A percentile compares a stretch with the other conserved stretches of the same genome.
Conservation (phyloP, 1,140 invertebrate genomes). For the Neodiprion virginianus region DNA sequence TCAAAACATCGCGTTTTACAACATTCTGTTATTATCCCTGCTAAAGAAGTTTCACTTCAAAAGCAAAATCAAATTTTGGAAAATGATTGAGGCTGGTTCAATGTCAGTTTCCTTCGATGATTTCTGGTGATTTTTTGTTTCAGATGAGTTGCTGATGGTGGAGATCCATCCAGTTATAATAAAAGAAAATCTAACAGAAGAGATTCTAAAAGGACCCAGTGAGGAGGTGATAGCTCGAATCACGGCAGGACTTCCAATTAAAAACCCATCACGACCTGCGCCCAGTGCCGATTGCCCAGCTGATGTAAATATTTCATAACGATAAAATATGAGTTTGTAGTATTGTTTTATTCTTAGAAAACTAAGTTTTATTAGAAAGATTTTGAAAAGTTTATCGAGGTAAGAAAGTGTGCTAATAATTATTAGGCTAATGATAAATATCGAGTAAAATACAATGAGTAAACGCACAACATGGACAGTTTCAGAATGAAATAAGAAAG, state of each 20-base stretch:
- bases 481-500: conserved; percentile 69
- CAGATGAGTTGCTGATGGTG: conserved; percentile 57
- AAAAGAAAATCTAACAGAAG: conserved; percentile 46
- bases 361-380: background rate
- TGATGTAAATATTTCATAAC: conserved; percentile 41
- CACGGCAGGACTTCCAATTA: conserved; percentile 49
- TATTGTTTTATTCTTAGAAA: background rate
- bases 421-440: too few species aligned
- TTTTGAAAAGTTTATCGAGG: too few species aligned
- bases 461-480: conserved; percentile 52
- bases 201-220: conserved; percentile 54
- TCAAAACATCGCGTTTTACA: too few species aligned
- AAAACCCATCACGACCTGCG: conserved; percentile 40
- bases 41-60: too few species aligned
- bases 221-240: conserved; percentile 50
- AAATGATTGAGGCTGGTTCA: too few species aligned
- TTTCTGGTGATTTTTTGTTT: conserved; percentile 21
- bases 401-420: too few species aligned
- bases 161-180: conserved; percentile 36
- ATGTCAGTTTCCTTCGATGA: too few species aligned
- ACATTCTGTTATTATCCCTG: too few species aligned
- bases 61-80: too few species aligned
- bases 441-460: too few species aligned
- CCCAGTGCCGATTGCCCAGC: conserved; percentile 41
- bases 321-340: conserved; percentile 3